Evolutionary conservation across 2,797 vertebrate genomes (phyloP), one percentile per base, ranked within the genome.

Genomic region (Xyrichtys novacula): DNA sequence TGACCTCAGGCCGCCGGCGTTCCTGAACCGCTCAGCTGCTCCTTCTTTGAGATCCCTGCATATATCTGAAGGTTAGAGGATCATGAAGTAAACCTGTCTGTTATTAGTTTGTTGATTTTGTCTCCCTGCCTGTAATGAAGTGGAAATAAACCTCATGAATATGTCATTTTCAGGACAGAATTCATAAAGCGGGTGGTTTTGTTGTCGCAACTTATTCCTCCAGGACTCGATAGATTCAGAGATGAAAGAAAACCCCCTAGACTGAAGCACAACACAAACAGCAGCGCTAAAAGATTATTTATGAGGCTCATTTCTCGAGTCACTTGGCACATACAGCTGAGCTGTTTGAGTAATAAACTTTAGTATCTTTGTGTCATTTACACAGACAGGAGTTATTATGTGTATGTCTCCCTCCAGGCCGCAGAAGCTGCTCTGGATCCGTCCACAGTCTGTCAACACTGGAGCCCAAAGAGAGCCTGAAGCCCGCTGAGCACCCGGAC

Each of bases 41-140:
- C 93, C 95, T 50, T 98, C 96, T 1, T 93, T 97, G 54, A 95
- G 93, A 43, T 96, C 97, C 11, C 92, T 97, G 79, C 91, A 94
- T 62, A 92, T 94, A 31, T 89, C 93, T 80, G 91, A 94, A 80
- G 90, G 93, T 95, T 83, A 66, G 64, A 44, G 16, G 4, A 50
- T 28, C 31, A 7, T 23, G 14, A 26, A 8, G 26, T 50, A 7
- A 26, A 15, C 8, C 22, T 8, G 10, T 15, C 49, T 48, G 32
- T 25, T 22, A 36, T 40, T 20, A 28, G 11, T 38, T 20, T 14
- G 25, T 16, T 57, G 19, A 52, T 16, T 64, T 32, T 36, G 56
- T 61, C 15, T 71, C 6, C 4, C 3, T 55, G n/a, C 36, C 20
- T 7, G 60, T 50, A 63, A 43, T 47, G 7, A 54, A 58, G 5